Percentiles rank a stretch among this genome's conserved stretches.
Conservation (phyloP, 1,140 invertebrate genomes). For the Trissolcus basalis region DNA sequence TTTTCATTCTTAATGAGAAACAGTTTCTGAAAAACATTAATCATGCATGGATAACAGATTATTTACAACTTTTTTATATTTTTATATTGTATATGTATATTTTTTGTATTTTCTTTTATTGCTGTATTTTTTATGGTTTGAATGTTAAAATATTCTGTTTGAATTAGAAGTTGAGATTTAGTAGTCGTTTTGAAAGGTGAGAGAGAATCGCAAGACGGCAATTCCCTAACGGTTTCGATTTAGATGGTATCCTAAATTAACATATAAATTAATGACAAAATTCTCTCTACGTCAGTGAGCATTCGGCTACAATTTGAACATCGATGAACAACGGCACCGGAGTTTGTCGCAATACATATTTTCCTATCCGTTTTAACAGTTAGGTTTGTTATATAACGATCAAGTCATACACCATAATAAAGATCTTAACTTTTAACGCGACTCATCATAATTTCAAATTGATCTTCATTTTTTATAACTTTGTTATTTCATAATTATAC, state of each 20-base stretch:
- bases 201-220: neutral
- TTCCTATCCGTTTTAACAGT: slow-evolving; percentile 7
- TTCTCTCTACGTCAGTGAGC: neutral
- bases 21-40: too few relatives aligned
- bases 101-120: too few relatives aligned
- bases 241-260: neutral
- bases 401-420: slow-evolving; percentile 6
- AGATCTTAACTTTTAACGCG: neutral
- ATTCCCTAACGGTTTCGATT: slow-evolving; percentile 21
- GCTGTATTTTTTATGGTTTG: too few relatives aligned
- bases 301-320: slow-evolving; percentile 6
- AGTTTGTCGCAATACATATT: slow-evolving; percentile 21
- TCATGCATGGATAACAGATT: too few relatives aligned
- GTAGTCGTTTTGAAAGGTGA: neutral
- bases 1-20: too few relatives aligned
- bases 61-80: too few relatives aligned
- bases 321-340: slow-evolving; percentile 16
- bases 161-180: neutral
- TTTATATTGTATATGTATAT: too few relatives aligned
- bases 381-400: slow-evolving; percentile 8
- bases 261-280: slow-evolving; percentile 22
- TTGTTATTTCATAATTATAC: too few relatives aligned
- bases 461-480: too few relatives aligned
- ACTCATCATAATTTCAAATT: too few relatives aligned
- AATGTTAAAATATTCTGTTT: too few relatives aligned